Base-by-base conservation (phyloP, 2,113 vertebrate species). In the Ailuropoda melanoleuca region DNA sequence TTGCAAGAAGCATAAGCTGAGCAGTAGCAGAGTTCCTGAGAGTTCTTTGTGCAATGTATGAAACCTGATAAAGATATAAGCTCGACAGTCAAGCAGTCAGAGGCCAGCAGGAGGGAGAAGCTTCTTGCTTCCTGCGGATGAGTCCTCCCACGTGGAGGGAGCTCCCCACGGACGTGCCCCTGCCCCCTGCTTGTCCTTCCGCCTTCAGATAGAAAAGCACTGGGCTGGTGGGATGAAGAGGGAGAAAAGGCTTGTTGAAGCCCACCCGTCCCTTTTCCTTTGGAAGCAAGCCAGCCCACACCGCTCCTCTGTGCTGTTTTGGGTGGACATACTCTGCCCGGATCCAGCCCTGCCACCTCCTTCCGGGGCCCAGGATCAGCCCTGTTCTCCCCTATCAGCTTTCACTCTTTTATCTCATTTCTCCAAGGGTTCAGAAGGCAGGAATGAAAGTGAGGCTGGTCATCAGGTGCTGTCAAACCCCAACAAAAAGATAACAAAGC, bases 311-410 rank as follows among this genome's bases (percentile, higher is more conserved):
- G 24, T 0, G 0, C 46, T 46, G 24, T 13, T n/a, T 14, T 23
- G 19, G 11, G 31, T 15, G 46, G 31, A 48, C 31, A 24, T 7
- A 4, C 43, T 19, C 85, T 43, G 18, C 10, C 34, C 18, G 29
- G 0, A 14, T 0, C 34, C 26, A 46, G 78, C 60, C 62, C 50
- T 31, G 10, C 24, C 2, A 3, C 53, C 82, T 48, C 58, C 0
- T 46, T 26, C n/a, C 14, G 56, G 19, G 78, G 15, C 15, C 77
- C 62, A 0, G 21, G 1, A 12, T 70, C 24, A 55, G 34, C 31
- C 24, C 37, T 15, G 1, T 24, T 78, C 68, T 56, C 82, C 18
- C 8, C 23, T 0, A 18, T 6, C 39, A 80, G 21, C 6, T 6
- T 34, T 53, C 43, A 5, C 46, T 29, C 68, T 58, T 50, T 60